Percentiles rank a stretch among this genome's conserved stretches.
Conservation (phyloP, 1,140 invertebrate genomes). For the Heliconius himera region DNA sequence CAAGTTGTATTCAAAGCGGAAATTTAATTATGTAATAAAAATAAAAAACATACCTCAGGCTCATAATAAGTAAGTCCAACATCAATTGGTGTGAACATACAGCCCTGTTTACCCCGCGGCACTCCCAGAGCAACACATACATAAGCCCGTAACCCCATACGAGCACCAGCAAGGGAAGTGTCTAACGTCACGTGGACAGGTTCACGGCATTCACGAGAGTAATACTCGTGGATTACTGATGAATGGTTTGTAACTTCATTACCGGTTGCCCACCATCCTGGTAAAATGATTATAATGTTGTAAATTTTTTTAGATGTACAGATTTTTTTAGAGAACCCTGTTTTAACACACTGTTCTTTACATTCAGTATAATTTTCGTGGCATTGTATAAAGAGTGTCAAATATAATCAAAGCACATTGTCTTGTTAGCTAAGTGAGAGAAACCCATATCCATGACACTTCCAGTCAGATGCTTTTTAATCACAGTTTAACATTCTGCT, state of each 20-base stretch:
- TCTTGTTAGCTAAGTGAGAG: too few relatives aligned
- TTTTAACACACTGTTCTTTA: too few relatives aligned
- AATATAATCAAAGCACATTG: too few relatives aligned
- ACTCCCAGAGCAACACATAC: conserved; percentile 91
- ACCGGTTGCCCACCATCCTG: conserved; percentile 98
- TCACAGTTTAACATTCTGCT: too few relatives aligned
- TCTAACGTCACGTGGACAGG: conserved; percentile 97
- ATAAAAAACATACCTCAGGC: conserved; percentile 86
- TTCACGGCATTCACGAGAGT: conserved; percentile 94
- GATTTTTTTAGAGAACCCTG: too few relatives aligned
- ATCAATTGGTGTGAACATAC: conserved; percentile 97
- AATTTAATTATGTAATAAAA: neutral
- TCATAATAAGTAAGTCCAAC: conserved; percentile 93
- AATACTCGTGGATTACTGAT: conserved; percentile 98
- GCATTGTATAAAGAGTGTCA: too few relatives aligned
- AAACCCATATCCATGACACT: too few relatives aligned
- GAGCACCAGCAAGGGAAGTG: conserved; percentile 90
- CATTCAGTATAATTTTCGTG: too few relatives aligned
- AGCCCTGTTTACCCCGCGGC: conserved; percentile 94
- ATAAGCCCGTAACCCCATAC: conserved; percentile 96
- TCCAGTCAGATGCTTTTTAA: too few relatives aligned
- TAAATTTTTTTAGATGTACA: too few relatives aligned
- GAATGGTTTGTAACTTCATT: conserved; percentile 98
- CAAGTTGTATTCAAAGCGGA: too few relatives aligned
- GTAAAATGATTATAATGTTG: too few relatives aligned